These are phyloP conservation scores for Leptura quadrifasciata DNA, from an alignment of 2,888 invertebrate genomes.

Conservation along the genomic window DNA sequence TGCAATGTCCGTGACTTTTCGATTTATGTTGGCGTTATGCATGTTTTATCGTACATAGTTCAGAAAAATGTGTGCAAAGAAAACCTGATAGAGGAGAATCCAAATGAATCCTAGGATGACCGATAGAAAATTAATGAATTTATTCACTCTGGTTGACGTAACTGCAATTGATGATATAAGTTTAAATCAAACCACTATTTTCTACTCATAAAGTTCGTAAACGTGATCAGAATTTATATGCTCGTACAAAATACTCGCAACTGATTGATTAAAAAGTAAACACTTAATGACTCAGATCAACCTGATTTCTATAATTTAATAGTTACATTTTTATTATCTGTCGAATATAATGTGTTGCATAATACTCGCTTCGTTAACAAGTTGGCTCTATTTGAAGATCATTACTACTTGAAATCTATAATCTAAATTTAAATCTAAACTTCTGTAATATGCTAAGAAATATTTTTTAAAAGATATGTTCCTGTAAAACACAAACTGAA, in stretches of 20 bases:
- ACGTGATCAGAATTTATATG: not conserved
- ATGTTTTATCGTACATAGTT: not conserved
- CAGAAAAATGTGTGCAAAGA: not conserved
- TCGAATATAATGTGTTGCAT: no score
- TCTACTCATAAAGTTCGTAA: not conserved
- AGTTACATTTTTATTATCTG: no score
- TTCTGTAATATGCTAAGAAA: no score
- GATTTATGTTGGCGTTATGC: not conserved
- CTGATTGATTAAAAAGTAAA: not conserved
- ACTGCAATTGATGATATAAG: conserved; percentile 7
- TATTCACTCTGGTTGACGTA: not conserved
- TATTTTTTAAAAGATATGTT: no score
- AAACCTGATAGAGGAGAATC: no score
- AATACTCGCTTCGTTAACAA: no score
- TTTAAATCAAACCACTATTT: not conserved
- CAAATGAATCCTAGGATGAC: not conserved
- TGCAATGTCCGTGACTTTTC: not conserved
- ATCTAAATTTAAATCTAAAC: no score
- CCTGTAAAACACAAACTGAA: no score
- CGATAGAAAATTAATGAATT: not conserved
- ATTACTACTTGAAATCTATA: no score
- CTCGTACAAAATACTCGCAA: not conserved
- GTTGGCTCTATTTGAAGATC: no score
- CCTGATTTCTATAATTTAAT: no score
- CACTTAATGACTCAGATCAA: not conserved